These are phyloP conservation scores for Arbacia lixula DNA, from an alignment of 53 echinoderm and acorn worm genomes.

Conservation along the genomic window DNA sequence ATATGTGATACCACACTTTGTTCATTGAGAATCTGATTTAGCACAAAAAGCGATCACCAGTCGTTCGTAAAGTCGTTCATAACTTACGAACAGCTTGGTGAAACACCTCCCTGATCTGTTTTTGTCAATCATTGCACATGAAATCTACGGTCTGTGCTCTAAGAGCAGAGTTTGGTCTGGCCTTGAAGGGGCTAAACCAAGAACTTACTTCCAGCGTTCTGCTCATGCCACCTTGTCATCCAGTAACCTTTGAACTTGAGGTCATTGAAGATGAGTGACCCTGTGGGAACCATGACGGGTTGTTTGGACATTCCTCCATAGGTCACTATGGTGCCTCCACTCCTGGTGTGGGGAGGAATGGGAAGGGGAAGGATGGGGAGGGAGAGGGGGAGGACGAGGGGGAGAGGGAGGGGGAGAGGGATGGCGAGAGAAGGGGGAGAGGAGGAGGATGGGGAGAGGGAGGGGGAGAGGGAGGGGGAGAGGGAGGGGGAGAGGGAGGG, in stretches of 20 bases:
- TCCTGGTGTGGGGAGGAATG: slow-evolving; percentile 35
- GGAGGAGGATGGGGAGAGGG: too few species aligned
- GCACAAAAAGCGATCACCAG: too few species aligned
- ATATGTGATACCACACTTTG: too few species aligned
- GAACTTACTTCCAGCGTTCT: slow-evolving; percentile 77
- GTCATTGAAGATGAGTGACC: slow-evolving; percentile 95
- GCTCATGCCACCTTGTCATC: slow-evolving; percentile 95
- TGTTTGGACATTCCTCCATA: slow-evolving; percentile 99
- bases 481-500: not conserved
- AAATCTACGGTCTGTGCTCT: too few species aligned
- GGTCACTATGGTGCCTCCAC: slow-evolving; percentile 82
- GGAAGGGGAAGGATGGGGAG: not conserved
- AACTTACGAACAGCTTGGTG: too few species aligned
- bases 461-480: not conserved
- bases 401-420: not conserved
- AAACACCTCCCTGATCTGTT: too few species aligned
- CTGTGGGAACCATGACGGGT: slow-evolving; percentile 94
- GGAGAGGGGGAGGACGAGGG: too few species aligned
- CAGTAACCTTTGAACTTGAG: slow-evolving; percentile 92
- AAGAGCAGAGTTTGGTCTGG: too few species aligned
- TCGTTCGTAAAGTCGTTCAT: too few species aligned
- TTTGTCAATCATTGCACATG: too few species aligned
- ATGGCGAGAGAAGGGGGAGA: not conserved
- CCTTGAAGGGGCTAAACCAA: too few species aligned
- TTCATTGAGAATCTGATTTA: too few species aligned